Conservation (phyloP, 2,888 invertebrate genomes). For the Saturnia japonica region DNA sequence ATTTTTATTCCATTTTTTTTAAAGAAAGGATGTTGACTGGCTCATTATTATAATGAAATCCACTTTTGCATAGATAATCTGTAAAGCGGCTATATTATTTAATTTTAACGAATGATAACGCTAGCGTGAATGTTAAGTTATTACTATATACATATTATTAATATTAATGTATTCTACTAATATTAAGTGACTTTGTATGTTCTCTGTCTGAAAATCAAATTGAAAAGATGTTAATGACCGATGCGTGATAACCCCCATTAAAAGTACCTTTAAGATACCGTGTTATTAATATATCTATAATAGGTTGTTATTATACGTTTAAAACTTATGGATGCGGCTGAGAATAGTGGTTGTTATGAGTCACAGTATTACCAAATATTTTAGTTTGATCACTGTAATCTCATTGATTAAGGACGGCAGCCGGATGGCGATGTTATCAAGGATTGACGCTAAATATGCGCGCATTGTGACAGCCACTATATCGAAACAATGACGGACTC, state of each 20-base stretch:
- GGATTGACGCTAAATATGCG: slow-evolving; percentile 80
- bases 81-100: not conserved
- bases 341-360: slow-evolving; percentile 34
- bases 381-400: slow-evolving; percentile 62
- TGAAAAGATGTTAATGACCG: not conserved
- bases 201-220: not conserved
- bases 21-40: not conserved
- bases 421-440: slow-evolving; percentile 71
- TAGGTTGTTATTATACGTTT: not conserved
- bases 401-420: slow-evolving; percentile 60
- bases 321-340: slow-evolving; percentile 23
- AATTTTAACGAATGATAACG: not conserved
- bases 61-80: not conserved
- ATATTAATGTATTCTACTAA: slow-evolving; percentile 2
- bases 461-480: slow-evolving; percentile 74
- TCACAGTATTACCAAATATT: slow-evolving; percentile 60
- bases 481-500: slow-evolving; percentile 77
- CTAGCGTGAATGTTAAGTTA: not conserved
- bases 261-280: not conserved
- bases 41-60: not conserved
- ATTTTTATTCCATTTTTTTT: not conserved
- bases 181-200: slow-evolving; percentile 4
- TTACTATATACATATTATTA: slow-evolving; percentile 2
- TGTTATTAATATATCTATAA: not conserved
- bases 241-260: not conserved